Percentiles rank a stretch among this genome's conserved stretches.
Conservation (phyloP, 2,888 invertebrate genomes). For the Drosophila infuscata region DNA sequence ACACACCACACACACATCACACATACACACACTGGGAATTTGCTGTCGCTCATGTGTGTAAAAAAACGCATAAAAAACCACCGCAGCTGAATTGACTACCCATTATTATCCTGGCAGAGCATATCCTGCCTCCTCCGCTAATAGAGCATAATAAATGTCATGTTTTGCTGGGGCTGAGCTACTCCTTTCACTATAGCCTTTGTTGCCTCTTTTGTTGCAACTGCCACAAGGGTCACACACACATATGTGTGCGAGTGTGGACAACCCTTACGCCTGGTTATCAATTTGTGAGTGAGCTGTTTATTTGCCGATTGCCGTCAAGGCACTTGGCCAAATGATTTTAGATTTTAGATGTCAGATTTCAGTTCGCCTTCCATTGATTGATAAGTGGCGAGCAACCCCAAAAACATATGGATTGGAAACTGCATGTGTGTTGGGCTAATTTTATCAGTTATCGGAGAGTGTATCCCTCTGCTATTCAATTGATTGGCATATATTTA, state of each 20-base stretch:
- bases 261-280: slow-evolving; percentile 48
- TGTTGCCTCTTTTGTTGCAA: slow-evolving; percentile 35
- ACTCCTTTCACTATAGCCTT: slow-evolving; percentile 53
- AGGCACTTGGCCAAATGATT: slow-evolving; percentile 49
- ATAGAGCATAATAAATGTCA: slow-evolving; percentile 82
- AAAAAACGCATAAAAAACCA: slow-evolving; percentile 51
- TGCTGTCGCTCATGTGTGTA: slow-evolving; percentile 49
- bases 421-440: slow-evolving; percentile 4
- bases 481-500: slow-evolving; percentile 8
- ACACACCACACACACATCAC: neutral
- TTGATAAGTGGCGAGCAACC: slow-evolving; percentile 48
- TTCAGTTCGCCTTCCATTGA: slow-evolving; percentile 20
- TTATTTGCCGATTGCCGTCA: slow-evolving; percentile 54
- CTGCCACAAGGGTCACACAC: slow-evolving; percentile 44
- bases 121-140: slow-evolving; percentile 57
- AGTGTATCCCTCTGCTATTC: slow-evolving; percentile 18
- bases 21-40: slow-evolving; percentile 17
- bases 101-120: slow-evolving; percentile 49
- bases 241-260: slow-evolving; percentile 20
- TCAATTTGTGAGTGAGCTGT: slow-evolving; percentile 62
- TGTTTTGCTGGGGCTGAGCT: slow-evolving; percentile 66
- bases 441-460: slow-evolving; percentile 10
- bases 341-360: slow-evolving; percentile 33
- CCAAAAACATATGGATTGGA: slow-evolving; percentile 10
- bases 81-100: slow-evolving; percentile 47